Evolutionary conservation across 2,113 vertebrate species (phyloP).

Genomic region (Pseudolaguvia tuberculata): DNA sequence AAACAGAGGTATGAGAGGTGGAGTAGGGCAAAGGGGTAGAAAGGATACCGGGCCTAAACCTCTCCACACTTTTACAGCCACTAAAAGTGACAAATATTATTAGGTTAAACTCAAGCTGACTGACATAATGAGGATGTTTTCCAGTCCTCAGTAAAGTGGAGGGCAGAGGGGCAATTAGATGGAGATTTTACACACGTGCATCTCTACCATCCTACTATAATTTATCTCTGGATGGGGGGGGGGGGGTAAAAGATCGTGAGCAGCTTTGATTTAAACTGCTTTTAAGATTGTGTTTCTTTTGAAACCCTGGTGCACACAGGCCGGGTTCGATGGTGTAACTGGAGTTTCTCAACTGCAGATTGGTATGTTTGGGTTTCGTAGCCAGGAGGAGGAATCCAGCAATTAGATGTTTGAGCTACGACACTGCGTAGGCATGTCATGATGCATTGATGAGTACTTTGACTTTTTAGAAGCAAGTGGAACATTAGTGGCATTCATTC

Average conservation of each 20-base stretch:
- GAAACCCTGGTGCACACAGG: neutral
- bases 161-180: neutral
- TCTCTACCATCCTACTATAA: conserved; percentile 17
- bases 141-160: conserved; percentile 27
- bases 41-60: neutral
- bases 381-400: conserved; percentile 35
- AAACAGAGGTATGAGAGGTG: too few relatives aligned
- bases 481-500: conserved; percentile 2
- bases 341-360: conserved; percentile 48
- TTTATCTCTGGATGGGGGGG: conserved; percentile 38
- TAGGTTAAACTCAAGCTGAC: conserved; percentile 34
- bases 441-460: neutral
- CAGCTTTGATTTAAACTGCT: conserved; percentile 51
- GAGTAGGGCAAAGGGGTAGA: too few relatives aligned
- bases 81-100: conserved; percentile 42
- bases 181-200: conserved; percentile 31
- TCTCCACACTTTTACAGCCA: conserved; percentile 34
- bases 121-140: conserved; percentile 25
- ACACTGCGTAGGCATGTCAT: neutral
- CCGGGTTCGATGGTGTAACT: conserved; percentile 26
- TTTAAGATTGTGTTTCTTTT: conserved; percentile 35
- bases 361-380: conserved; percentile 12
- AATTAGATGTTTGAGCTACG: conserved; percentile 9
- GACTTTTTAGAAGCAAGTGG: neutral
- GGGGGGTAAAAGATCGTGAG: conserved; percentile 45